Evolutionary conservation across 2,113 vertebrate genomes (phyloP).

Genomic region (Tympanuchus pallidicinctus): DNA sequence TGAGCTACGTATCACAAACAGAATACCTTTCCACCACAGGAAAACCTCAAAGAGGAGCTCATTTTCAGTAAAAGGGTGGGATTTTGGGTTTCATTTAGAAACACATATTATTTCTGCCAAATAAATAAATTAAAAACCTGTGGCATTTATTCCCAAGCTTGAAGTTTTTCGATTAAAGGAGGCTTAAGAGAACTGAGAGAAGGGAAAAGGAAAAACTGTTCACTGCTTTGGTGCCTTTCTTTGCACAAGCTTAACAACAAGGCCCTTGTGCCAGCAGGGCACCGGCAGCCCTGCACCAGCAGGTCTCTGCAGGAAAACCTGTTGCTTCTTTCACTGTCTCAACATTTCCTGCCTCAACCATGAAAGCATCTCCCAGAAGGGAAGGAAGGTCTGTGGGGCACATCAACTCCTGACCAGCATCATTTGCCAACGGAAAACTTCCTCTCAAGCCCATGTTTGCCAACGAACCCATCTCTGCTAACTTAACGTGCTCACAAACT

Average conservation of each 20-base stretch:
- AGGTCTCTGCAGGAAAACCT: not conserved
- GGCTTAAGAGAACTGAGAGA: not conserved
- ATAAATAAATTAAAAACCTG: not conserved
- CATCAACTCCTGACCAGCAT: not conserved
- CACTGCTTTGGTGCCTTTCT: not conserved
- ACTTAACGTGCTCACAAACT: fast-evolving
- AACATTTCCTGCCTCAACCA: not conserved
- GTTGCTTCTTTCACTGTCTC: not conserved
- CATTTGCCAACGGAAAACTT: not conserved
- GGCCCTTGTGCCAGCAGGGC: not conserved
- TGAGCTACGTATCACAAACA: not conserved
- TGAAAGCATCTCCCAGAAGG: not conserved
- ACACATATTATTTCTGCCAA: not conserved
- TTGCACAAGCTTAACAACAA: not conserved
- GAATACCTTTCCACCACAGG: not conserved
- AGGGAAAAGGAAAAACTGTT: not conserved
- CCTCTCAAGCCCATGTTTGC: fast-evolving
- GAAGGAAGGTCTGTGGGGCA: not conserved
- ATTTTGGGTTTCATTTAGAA: not conserved
- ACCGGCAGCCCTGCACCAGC: not conserved
- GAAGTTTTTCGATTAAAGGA: not conserved
- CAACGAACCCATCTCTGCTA: not conserved
- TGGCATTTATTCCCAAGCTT: not conserved
- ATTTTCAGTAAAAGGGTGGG: not conserved
- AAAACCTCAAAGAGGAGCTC: not conserved